These are phyloP conservation scores for Clarias gariepinus DNA, from an alignment of 2,113 vertebrate species.

Conservation along the genomic window DNA sequence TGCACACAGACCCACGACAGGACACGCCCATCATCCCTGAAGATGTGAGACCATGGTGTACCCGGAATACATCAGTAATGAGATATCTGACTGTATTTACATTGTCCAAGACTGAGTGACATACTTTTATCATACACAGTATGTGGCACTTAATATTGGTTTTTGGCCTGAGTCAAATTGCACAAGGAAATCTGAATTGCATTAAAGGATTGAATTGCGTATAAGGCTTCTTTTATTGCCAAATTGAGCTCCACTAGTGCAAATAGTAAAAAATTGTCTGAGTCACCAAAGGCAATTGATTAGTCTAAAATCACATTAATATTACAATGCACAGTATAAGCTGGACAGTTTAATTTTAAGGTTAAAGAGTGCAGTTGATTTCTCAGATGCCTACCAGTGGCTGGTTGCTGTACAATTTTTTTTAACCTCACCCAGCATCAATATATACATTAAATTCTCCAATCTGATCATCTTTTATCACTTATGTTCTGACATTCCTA, in stretches of 20 bases:
- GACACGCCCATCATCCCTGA: too few species aligned
- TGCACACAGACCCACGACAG: too few species aligned
- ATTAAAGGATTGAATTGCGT: not conserved
- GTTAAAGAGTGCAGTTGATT: not conserved
- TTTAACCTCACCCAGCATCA: not conserved
- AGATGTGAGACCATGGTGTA: too few species aligned
- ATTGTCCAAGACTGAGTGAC: not conserved
- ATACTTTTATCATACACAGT: not conserved
- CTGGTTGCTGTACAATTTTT: constrained; percentile 2
- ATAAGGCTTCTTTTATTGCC: not conserved
- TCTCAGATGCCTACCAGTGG: not conserved
- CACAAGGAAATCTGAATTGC: not conserved
- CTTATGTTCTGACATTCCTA: not conserved
- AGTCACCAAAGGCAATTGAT: not conserved
- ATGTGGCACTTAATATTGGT: not conserved
- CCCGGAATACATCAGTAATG: too few species aligned
- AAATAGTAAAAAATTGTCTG: not conserved
- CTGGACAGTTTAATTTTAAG: not conserved
- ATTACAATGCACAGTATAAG: not conserved
- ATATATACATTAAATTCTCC: not conserved
- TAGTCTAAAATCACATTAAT: not conserved
- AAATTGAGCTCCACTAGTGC: not conserved
- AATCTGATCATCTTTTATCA: not conserved
- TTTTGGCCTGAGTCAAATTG: not conserved
- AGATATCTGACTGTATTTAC: not conserved